Conservation (phyloP, 1,140 invertebrate genomes). For the Prorops nasuta region DNA sequence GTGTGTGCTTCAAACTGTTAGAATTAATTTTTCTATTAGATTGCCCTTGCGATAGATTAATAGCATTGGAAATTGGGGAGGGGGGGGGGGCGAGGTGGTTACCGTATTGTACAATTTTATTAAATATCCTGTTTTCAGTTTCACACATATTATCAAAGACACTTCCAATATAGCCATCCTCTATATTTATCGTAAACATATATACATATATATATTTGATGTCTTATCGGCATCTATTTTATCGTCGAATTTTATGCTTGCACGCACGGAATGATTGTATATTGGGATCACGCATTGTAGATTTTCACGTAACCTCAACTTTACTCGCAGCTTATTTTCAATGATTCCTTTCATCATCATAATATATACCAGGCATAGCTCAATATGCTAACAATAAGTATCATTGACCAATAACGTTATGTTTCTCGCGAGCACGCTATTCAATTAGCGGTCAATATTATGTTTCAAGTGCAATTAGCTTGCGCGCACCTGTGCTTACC, state of each 20-base stretch:
- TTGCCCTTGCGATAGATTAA: background rate
- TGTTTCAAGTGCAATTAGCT: background rate
- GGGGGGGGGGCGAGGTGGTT: background rate
- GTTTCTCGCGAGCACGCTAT: background rate
- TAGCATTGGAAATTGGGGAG: background rate
- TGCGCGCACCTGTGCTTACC: conserved; percentile 3
- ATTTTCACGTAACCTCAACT: background rate
- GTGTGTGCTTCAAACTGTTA: too few relatives aligned
- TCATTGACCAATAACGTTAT: too few relatives aligned
- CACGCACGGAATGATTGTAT: background rate
- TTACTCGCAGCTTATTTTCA: too few relatives aligned
- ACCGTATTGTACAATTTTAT: background rate
- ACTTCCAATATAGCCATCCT: background rate
- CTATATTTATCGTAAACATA: background rate
- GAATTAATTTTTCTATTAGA: too few relatives aligned
- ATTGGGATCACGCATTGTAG: background rate
- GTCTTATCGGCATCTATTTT: background rate
- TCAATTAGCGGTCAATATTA: background rate
- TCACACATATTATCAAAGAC: background rate
- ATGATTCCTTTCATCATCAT: too few relatives aligned
- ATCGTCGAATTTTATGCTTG: background rate
- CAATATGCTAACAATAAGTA: too few relatives aligned
- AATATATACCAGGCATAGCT: too few relatives aligned
- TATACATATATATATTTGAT: background rate
- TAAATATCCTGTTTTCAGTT: background rate